Base-by-base conservation (phyloP, 2,797 vertebrate species). In the Alauda arvensis region DNA sequence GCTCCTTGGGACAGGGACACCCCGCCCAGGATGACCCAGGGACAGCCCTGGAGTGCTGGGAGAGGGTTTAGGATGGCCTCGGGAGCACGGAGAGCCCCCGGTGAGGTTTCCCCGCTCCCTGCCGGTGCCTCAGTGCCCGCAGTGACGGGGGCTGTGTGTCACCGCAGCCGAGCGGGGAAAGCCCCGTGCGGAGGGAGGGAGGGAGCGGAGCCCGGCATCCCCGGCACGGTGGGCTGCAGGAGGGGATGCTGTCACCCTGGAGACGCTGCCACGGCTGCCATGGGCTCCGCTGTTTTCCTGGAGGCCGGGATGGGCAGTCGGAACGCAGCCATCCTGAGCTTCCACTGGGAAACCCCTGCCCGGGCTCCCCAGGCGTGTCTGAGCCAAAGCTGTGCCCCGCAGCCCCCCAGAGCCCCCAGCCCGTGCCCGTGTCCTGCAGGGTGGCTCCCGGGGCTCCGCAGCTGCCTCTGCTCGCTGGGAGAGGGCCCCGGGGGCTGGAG, bases 181-280 rank as follows among this genome's bases (percentile, higher is more conserved):
- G 24, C 82, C 69, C 52, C 10, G 43, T 33, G 43, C 23, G 77
- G 43, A 5, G 0, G 57, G 70, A 45, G 0, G 37, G 66, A 25
- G 68, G n/a, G 39, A 52, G n/a, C 51, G 2, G 45, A 33, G 46
- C n/a, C 57, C 11, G 1, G 40, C 34, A 37, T 13, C 25, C 1
- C 60, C 48, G 26, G 48, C 20, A 1, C 59, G 65, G 33, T 5
- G 31, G 45, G 49, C 65, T 3, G 14, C 28, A 15, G 10, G n/a
- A 31, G 14, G 49, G 28, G 51, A 14, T 9, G 34, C 62, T 51
- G 94, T 95, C 95, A 19, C 96, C 68, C 34, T 88, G 95, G 95
- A 31, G 69, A 95, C 53, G 1, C 55, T 12, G 69, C 84, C 65
- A n/a, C 17, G 43, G 74, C 48, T 87, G 60, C 33, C 49, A 33